Base-by-base conservation (phyloP, 2,113 vertebrate genomes). In the Fulica atra region DNA sequence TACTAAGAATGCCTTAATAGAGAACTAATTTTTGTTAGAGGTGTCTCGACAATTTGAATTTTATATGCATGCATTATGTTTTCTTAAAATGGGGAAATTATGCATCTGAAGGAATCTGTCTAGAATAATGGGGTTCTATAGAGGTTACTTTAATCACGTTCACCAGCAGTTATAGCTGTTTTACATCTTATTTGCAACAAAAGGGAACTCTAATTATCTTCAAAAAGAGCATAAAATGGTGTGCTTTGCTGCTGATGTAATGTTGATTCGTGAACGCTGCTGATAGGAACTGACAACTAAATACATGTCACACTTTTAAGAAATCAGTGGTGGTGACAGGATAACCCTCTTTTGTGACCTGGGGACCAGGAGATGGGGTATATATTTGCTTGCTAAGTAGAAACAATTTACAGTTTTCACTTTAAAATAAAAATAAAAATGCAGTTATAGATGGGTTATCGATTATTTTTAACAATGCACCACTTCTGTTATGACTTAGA, bases 91-190 rank as follows among this genome's bases (percentile, higher is more conserved):
- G 98, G 98, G 98, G 96, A 98, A 98, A 98, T 98, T 98, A 98
- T 98, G 98, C 98, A 98, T 98, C 98, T 98, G 97, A 98, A 98
- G 97, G 98, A 98, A 99, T 98, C 98, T 98, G 99, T 98, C 98
- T 98, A 98, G 98, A 98, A 99, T 99, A 99, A 99, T 99, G 98
- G 98, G 98, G 98, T 98, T 98, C 98, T 98, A 98, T 98, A 98
- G 98, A 99, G 99, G 98, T 98, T 98, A 98, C 98, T 99, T 99
- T 99, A 99, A 99, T 99, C 99, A 99, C 97, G 95, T 98, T 98
- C 99, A 98, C 98, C 98, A 98, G 98, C 98, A 98, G 99, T 99
- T 99, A 99, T 98, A 99, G 98, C 98, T 98, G 98, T 99, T 99
- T 99, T 99, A 98, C 98, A 99, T 99, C 97, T 96, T 98, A 99